Evolutionary conservation across 2,888 invertebrate genomes (phyloP).

Genomic region (Periphyllus acericola): DNA sequence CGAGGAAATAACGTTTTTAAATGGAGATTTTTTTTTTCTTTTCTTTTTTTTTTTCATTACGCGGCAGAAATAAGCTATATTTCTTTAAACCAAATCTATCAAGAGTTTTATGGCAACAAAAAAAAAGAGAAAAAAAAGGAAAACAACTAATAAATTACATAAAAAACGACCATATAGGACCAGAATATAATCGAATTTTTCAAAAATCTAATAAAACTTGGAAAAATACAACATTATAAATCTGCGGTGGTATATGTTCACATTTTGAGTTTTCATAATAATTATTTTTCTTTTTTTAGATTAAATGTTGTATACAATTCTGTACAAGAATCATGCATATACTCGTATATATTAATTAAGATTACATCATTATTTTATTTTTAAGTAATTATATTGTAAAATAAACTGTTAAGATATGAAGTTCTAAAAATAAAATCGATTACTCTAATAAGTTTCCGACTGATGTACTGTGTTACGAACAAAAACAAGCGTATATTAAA

Average conservation of each 20-base stretch:
- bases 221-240: conserved; percentile 1
- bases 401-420: not conserved
- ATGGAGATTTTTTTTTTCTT: not conserved
- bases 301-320: too few species aligned
- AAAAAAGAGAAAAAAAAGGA: not conserved
- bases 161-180: not conserved
- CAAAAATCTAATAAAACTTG: not conserved
- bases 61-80: not conserved
- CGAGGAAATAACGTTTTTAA: not conserved
- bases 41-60: not conserved
- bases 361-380: not conserved
- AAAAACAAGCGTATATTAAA: too few species aligned
- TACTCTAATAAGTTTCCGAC: not conserved
- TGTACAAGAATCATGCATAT: too few species aligned
- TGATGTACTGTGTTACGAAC: too few species aligned
- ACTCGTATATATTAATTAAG: too few species aligned
- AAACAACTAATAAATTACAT: not conserved
- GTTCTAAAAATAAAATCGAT: not conserved
- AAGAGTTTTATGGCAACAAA: not conserved
- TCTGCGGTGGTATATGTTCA: not conserved
- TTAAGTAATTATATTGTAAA: not conserved
- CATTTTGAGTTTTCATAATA: not conserved
- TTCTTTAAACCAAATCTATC: not conserved
- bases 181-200: not conserved
- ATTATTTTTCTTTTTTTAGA: not conserved